These are phyloP conservation scores for Scolopax bukidnonensis DNA, from an alignment of 2,797 vertebrate species.

Conservation along the genomic window DNA sequence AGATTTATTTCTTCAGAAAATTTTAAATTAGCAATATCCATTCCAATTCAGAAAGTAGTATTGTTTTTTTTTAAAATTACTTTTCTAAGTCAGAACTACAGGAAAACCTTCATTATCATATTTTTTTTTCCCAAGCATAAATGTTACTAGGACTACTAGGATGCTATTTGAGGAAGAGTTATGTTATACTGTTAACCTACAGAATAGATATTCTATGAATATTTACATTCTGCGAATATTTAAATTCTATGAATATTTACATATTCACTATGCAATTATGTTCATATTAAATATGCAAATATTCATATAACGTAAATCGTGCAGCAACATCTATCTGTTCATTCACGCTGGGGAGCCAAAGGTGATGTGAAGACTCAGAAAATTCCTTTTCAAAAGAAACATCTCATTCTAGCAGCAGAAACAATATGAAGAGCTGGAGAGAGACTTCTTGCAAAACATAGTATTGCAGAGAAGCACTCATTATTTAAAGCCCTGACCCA, in stretches of 20 bases:
- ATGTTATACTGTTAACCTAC: background rate
- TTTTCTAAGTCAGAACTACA: background rate
- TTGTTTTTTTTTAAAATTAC: background rate
- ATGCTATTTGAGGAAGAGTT: background rate
- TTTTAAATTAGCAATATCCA: background rate
- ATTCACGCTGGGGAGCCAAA: background rate
- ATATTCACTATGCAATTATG: too few species aligned
- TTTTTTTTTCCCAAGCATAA: background rate
- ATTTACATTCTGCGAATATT: background rate
- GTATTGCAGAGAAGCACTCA: background rate
- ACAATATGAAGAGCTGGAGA: rapidly evolving
- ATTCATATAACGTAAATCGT: background rate
- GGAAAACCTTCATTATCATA: background rate
- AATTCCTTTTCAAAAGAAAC: background rate
- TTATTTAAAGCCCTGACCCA: background rate
- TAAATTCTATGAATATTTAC: too few species aligned
- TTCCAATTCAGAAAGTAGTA: background rate
- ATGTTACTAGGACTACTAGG: background rate
- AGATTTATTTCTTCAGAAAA: background rate
- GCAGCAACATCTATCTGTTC: background rate
- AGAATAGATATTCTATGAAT: background rate
- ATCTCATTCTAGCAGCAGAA: background rate
- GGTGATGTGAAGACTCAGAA: background rate
- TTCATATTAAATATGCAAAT: too few species aligned
- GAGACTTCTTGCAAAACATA: background rate